A percentile compares a stretch with the other conserved stretches of the same genome.
Evolutionary conservation across 2,113 vertebrate species (phyloP).

Genomic region (Isichthys henryi): DNA sequence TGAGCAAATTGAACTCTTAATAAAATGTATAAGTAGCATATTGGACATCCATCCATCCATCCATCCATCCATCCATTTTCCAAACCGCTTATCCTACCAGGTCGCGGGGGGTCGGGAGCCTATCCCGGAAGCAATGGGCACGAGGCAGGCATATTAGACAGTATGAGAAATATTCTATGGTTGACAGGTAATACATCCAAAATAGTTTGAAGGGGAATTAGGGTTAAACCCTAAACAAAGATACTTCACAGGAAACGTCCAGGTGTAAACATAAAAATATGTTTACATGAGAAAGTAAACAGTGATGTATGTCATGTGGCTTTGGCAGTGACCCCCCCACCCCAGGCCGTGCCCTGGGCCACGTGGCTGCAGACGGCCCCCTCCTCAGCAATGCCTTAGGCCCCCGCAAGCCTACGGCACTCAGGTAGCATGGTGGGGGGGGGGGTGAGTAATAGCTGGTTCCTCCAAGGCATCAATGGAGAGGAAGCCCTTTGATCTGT

Average conservation of each 20-base stretch:
- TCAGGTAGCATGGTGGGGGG: neutral
- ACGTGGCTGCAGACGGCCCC: neutral
- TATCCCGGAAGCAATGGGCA: too few species aligned
- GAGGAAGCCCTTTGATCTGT: slow-evolving; percentile 33
- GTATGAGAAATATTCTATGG: neutral
- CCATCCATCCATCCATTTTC: too few species aligned
- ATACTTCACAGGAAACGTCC: neutral
- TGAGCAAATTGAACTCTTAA: neutral
- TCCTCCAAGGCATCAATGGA: neutral
- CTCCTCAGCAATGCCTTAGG: neutral
- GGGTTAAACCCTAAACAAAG: too few species aligned
- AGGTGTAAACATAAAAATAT: neutral
- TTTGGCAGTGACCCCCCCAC: neutral
- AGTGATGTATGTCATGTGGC: neutral
- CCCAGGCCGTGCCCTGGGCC: neutral
- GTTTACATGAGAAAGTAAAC: neutral
- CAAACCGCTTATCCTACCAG: too few species aligned
- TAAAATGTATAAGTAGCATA: neutral
- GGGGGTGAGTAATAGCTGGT: neutral
- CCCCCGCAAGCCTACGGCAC: neutral
- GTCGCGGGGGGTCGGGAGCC: too few species aligned
- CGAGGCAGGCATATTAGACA: too few species aligned
- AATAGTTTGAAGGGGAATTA: neutral
- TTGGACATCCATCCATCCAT: too few species aligned
- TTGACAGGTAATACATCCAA: neutral